Evolutionary conservation across 2,888 invertebrate species (phyloP).

Genomic region (Bellardia bayeri): DNA sequence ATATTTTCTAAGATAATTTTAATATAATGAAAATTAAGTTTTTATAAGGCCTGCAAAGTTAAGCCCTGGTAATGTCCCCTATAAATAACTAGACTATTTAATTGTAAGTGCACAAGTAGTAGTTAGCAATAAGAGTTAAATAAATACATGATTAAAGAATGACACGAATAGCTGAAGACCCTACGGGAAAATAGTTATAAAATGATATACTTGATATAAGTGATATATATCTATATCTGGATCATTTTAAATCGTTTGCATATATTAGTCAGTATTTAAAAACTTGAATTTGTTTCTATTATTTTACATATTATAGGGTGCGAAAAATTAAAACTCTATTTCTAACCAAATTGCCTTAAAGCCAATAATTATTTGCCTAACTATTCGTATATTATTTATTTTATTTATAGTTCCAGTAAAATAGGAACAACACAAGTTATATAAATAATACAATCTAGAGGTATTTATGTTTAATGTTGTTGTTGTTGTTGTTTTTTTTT

Average conservation of each 20-base stretch:
- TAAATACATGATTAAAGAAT: slow-evolving; percentile 13
- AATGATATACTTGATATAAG: too few relatives aligned
- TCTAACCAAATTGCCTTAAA: slow-evolving; percentile 14
- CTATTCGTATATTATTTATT: slow-evolving; percentile 16
- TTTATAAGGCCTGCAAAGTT: too few relatives aligned
- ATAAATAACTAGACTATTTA: neutral
- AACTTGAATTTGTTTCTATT: too few relatives aligned
- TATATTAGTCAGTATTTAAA: too few relatives aligned
- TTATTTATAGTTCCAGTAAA: slow-evolving; percentile 10
- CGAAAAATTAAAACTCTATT: neutral
- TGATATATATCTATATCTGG: too few relatives aligned
- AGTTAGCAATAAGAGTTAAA: slow-evolving; percentile 4
- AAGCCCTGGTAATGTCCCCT: too few relatives aligned
- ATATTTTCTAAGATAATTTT: too few relatives aligned
- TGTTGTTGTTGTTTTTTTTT: neutral
- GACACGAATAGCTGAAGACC: slow-evolving; percentile 5
- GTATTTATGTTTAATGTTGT: slow-evolving; percentile 28
- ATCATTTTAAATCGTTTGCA: too few relatives aligned
- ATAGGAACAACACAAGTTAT: neutral
- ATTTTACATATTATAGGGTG: neutral
- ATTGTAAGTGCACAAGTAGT: neutral
- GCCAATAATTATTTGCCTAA: slow-evolving; percentile 31
- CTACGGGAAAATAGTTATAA: neutral
- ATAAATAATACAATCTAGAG: slow-evolving; percentile 8
- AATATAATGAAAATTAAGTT: too few relatives aligned